Percentiles rank a stretch among this genome's conserved stretches.
These are phyloP conservation scores for Meteorus cinctellus DNA, from an alignment of 2,888 invertebrate genomes.

Conservation along the genomic window DNA sequence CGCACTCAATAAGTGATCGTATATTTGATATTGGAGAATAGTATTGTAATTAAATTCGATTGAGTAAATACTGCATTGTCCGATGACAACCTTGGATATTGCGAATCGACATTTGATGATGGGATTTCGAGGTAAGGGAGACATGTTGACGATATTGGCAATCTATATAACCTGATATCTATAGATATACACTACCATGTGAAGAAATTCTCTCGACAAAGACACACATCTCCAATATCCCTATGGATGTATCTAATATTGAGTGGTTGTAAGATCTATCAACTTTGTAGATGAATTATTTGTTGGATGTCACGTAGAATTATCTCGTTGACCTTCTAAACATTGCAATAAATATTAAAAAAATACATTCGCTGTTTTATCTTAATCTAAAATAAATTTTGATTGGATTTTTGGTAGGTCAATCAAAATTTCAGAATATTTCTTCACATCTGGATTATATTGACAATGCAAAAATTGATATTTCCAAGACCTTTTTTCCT, in stretches of 20 bases:
- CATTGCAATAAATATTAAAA: no score
- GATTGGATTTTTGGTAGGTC: no score
- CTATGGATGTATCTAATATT: background rate
- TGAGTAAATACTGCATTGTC: conserved; percentile 9
- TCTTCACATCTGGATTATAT: no score
- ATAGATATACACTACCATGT: background rate
- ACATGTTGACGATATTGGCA: conserved; percentile 24
- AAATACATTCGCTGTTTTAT: no score
- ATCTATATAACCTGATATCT: conserved; percentile 5
- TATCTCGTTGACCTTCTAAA: no score
- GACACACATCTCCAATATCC: background rate
- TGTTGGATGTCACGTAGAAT: background rate
- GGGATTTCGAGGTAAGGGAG: conserved; percentile 30
- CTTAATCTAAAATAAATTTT: no score
- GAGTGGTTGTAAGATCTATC: background rate
- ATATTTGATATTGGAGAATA: background rate
- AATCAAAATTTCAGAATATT: no score
- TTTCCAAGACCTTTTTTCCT: no score
- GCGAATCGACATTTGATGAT: conserved; percentile 36
- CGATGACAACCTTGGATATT: conserved; percentile 23
- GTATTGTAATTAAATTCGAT: conserved; percentile 3
- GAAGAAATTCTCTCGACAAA: background rate
- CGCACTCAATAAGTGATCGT: background rate
- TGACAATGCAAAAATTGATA: no score
- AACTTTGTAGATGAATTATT: background rate